Percentiles rank a stretch among this genome's conserved stretches.
Evolutionary conservation across 2,797 vertebrate genomes (phyloP).

Genomic region (Lagothrix lagotricha): DNA sequence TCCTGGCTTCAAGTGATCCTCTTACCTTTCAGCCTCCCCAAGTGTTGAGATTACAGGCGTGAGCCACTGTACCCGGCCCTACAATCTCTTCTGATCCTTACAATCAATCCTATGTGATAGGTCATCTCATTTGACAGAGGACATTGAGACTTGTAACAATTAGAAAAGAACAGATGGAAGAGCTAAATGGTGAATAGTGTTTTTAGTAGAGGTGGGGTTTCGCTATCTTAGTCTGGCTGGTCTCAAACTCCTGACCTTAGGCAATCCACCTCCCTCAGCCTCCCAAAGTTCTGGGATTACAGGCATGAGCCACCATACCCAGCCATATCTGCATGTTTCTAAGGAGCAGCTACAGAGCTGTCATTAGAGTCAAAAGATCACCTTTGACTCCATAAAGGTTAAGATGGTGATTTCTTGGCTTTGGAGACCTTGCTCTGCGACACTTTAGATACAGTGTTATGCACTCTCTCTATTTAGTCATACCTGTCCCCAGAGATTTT

Average conservation of each 20-base stretch:
- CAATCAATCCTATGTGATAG: neutral
- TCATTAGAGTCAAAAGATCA: neutral
- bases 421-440: slow-evolving; percentile 12
- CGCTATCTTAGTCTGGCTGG: too few relatives aligned
- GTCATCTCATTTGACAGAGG: neutral
- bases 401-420: neutral
- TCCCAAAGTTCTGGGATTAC: too few relatives aligned
- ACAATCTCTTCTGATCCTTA: neutral
- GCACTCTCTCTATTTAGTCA: neutral
- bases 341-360: slow-evolving; percentile 2
- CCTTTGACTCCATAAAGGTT: neutral
- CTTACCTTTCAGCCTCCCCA: too few relatives aligned
- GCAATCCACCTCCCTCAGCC: too few relatives aligned
- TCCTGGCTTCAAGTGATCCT: too few relatives aligned
- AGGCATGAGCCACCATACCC: too few relatives aligned
- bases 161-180: neutral
- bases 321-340: neutral
- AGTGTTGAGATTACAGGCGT: too few relatives aligned
- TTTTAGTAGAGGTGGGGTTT: too few relatives aligned
- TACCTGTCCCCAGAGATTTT: neutral
- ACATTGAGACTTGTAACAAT: slow-evolving; percentile 12
- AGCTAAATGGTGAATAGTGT: neutral
- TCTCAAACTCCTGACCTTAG: too few relatives aligned
- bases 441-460: neutral
- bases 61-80: too few relatives aligned